Percentiles rank a stretch among this genome's conserved stretches.
phyloP scores from a whole-genome alignment of 1,140 invertebrate species.

The Whitmania pigra region DNA sequence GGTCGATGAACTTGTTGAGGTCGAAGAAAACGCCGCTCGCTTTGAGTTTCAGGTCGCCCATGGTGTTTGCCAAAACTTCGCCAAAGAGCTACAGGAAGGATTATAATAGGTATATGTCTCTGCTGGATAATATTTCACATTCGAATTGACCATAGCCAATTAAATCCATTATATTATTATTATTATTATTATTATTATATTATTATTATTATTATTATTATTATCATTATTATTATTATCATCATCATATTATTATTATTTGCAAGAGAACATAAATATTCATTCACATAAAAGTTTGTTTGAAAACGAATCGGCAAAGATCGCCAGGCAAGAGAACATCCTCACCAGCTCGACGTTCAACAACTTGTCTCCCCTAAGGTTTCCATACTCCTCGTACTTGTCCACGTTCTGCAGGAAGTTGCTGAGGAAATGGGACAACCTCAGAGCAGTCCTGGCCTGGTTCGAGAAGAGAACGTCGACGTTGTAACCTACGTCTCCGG shows the following conservation, averaged over 20 bases:
- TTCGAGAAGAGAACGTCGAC: constrained; percentile 78
- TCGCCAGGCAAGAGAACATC: not conserved
- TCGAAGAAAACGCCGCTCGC: constrained; percentile 87
- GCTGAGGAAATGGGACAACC: constrained; percentile 86
- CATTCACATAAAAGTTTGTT: no score
- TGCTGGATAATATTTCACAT: no score
- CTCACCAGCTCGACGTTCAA: constrained; percentile 22
- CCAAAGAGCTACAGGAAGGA: constrained; percentile 34
- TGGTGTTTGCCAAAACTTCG: constrained; percentile 68
- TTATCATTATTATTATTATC: no score
- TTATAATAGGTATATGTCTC: no score
- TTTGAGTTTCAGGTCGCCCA: constrained; percentile 73
- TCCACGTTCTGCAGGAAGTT: constrained; percentile 84
- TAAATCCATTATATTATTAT: no score
- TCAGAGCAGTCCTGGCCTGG: constrained; percentile 83
- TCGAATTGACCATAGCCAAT: no score
- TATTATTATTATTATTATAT: no score
- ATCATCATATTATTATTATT: no score
- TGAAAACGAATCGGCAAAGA: not conserved
- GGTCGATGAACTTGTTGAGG: constrained; percentile 69
- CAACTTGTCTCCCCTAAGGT: constrained; percentile 45
- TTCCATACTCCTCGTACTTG: constrained; percentile 77
- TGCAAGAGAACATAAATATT: no score
- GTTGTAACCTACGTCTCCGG: constrained; percentile 58
- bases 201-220: no score